Evolutionary conservation across 53 echinoderm and acorn worm genomes (phyloP).

Genomic region (Holothuria leucospilota): DNA sequence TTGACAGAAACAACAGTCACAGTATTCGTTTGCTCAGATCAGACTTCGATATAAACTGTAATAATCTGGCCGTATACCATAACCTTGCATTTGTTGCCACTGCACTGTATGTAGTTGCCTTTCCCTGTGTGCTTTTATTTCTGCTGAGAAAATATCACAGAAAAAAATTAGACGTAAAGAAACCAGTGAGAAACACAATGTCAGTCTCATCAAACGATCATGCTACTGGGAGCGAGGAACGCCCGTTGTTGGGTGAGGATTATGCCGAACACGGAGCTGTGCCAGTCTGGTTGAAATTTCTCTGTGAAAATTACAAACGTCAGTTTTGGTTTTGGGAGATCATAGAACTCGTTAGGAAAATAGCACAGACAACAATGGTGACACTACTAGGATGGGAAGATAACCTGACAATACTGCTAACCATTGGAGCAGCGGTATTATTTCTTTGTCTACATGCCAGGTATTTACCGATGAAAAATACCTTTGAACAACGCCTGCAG

Average conservation of each 20-base stretch:
- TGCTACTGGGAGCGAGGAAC: too few relatives aligned
- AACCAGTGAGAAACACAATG: too few relatives aligned
- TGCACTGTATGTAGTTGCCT: constrained; percentile 50
- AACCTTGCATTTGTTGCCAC: constrained; percentile 42
- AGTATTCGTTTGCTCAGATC: constrained; percentile 11
- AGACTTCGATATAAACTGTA: constrained; percentile 62
- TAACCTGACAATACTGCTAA: background rate
- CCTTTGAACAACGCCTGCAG: too few relatives aligned
- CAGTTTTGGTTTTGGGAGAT: background rate
- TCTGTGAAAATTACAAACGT: background rate
- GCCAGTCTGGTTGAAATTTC: too few relatives aligned
- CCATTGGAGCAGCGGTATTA: background rate
- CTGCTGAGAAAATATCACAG: too few relatives aligned
- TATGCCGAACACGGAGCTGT: too few relatives aligned
- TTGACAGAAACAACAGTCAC: constrained; percentile 6
- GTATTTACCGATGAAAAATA: background rate
- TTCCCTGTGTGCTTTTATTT: background rate
- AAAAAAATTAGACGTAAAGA: too few relatives aligned
- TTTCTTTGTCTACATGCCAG: background rate
- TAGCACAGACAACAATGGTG: background rate
- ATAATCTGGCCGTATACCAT: background rate
- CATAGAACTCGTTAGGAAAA: background rate
- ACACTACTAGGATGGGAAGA: background rate
- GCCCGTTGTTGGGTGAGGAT: too few relatives aligned
- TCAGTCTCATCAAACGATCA: too few relatives aligned